Conservation (phyloP, 2,888 invertebrate species). For the Leuctra nigra region DNA sequence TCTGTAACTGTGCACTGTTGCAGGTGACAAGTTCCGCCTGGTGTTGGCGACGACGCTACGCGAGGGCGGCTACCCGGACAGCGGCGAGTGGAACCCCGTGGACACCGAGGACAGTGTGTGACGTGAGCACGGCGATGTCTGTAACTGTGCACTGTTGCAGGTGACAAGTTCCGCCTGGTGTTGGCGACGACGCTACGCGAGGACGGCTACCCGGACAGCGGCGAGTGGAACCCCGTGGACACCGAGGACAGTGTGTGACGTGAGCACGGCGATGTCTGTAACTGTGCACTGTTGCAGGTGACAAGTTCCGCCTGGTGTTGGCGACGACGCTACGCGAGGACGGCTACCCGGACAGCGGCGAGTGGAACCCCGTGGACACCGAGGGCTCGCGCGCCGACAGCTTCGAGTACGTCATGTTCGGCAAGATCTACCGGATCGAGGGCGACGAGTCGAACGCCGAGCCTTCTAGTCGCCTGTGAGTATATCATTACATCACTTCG, state of each 20-base stretch:
- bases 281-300: constrained; percentile 38
- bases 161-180: constrained; percentile 79
- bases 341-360: constrained; percentile 92
- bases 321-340: constrained; percentile 95
- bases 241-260: constrained; percentile 64
- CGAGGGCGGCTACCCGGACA: constrained; percentile 95
- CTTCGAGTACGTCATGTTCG: constrained; percentile 99
- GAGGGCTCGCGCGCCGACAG: constrained; percentile 90
- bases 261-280: neutral
- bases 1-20: constrained; percentile 25
- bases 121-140: neutral
- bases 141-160: constrained; percentile 33
- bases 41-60: constrained; percentile 91
- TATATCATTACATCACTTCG: too few species aligned
- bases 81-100: constrained; percentile 89
- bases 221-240: constrained; percentile 88
- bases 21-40: constrained; percentile 71
- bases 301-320: constrained; percentile 82
- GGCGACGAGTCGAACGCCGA: constrained; percentile 89
- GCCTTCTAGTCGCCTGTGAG: constrained; percentile 71
- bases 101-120: constrained; percentile 56
- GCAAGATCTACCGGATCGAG: constrained; percentile 94
- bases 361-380: constrained; percentile 87
- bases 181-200: constrained; percentile 92
- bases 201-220: constrained; percentile 93